Evolutionary conservation across 2,888 invertebrate genomes (phyloP).

Genomic region (Lydus trimaculatus): DNA sequence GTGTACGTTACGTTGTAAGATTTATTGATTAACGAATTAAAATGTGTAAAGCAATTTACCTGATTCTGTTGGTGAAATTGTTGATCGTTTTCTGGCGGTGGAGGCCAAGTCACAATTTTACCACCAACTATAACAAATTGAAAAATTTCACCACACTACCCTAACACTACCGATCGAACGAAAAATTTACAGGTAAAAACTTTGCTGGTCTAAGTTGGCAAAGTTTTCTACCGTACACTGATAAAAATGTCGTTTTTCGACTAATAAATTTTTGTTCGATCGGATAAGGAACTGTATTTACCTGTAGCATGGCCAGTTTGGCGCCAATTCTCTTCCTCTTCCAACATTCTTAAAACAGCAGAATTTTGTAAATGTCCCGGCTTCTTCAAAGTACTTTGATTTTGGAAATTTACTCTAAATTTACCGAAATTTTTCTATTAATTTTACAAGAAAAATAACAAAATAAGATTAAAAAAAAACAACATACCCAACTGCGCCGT

Average conservation of each 20-base stretch:
- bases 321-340: constrained; percentile 80
- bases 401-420: constrained; percentile 60
- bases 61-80: constrained; percentile 62
- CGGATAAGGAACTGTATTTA: not conserved
- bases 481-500: constrained; percentile 82
- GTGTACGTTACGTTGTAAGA: not conserved
- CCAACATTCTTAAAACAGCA: constrained; percentile 83
- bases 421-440: not conserved
- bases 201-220: not conserved
- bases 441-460: constrained; percentile 1
- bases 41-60: constrained; percentile 59
- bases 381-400: constrained; percentile 80
- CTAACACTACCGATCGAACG: too few species aligned
- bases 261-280: too few species aligned
- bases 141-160: not conserved
- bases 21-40: not conserved
- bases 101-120: constrained; percentile 90
- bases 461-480: not conserved
- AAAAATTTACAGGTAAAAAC: too few species aligned
- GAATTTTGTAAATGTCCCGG: constrained; percentile 85
- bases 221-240: not conserved
- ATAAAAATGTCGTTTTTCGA: too few species aligned
- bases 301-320: constrained; percentile 70
- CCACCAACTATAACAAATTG: constrained; percentile 68
- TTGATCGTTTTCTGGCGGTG: constrained; percentile 69